Base-by-base conservation (phyloP, 2,113 vertebrate genomes). In the Colius striatus region DNA sequence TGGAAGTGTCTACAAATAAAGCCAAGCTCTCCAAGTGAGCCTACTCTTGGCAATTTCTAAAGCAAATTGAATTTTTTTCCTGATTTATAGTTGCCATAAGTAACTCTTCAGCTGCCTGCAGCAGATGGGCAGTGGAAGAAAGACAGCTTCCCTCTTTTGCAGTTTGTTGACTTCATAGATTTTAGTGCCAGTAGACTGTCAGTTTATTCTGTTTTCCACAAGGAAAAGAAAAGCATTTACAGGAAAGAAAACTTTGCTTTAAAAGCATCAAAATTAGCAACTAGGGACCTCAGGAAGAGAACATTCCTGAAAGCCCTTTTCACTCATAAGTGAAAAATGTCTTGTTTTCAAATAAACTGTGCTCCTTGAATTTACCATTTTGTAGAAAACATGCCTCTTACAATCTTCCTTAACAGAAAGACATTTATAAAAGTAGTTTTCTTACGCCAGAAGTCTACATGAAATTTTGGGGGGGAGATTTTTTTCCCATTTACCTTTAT, bases 61-160 rank as follows among this genome's bases (percentile, higher is more conserved):
- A 61, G 93, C 82, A 88, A 54, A 67, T 57, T 90, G 79, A 80
- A 53, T 88, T 95, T 94, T 96, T 87, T 92, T 32, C 88, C 80
- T 53, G 51, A 91, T 80, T 83, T 84, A 47, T 6, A 30, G 85
- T 96, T 96, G 90, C 92, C 92, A 71, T 78, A 90, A 94, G 88
- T 90, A 94, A 96, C 94, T 71, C 90, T 77, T 95, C 88, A 93
- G 72, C 73, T 81, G 88, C n/a, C 72, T 94, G 48, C 30, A 89
- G 62, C 85, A 96, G 90, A 94, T 92, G 90, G 88, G 70, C 68
- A 93, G n/a, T 38, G 23, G 66, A 92, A 93, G 90, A 93, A 83
- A 95, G 92, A 73, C 41, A 72, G 43, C 73, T 87, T 92, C 47
- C 36, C 80, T 91, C 43, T 95, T 86, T 45, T 78, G 38, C 62